These are phyloP conservation scores for Hermaeophaga mercurialis DNA, from an alignment of 2,888 invertebrate genomes.

Conservation along the genomic window DNA sequence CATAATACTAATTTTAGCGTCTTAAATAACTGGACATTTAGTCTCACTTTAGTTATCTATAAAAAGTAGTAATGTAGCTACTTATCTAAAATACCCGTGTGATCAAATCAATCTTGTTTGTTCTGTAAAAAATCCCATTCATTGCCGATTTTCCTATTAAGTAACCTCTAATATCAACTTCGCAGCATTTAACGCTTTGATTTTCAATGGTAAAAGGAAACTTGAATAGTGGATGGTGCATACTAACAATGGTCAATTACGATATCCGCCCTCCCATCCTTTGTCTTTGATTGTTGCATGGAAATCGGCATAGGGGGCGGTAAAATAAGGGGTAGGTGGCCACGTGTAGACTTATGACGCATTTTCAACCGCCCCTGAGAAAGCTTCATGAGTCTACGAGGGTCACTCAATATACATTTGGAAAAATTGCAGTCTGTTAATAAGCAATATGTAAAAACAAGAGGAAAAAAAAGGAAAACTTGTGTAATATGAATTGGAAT, in stretches of 20 bases:
- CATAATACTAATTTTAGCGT: no score
- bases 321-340: constrained; percentile 19
- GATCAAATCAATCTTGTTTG: no score
- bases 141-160: constrained; percentile 9
- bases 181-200: constrained; percentile 33
- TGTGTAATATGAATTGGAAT: no score
- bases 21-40: no score
- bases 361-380: constrained; percentile 17
- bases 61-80: no score
- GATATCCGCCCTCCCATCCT: constrained; percentile 45
- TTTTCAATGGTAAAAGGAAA: constrained; percentile 35
- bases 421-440: no score
- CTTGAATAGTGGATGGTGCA: constrained; percentile 36
- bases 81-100: no score
- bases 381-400: background rate
- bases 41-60: no score
- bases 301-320: constrained; percentile 39
- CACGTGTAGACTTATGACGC: constrained; percentile 28
- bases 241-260: constrained; percentile 48
- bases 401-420: background rate
- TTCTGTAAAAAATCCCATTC: background rate
- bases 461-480: no score
- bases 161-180: constrained; percentile 15
- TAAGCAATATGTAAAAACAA: no score
- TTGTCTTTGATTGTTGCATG: constrained; percentile 43